Percentiles rank a stretch among this genome's conserved stretches.
These are phyloP conservation scores for Tribolium freemani DNA, from an alignment of 2,888 invertebrate species.

Conservation along the genomic window DNA sequence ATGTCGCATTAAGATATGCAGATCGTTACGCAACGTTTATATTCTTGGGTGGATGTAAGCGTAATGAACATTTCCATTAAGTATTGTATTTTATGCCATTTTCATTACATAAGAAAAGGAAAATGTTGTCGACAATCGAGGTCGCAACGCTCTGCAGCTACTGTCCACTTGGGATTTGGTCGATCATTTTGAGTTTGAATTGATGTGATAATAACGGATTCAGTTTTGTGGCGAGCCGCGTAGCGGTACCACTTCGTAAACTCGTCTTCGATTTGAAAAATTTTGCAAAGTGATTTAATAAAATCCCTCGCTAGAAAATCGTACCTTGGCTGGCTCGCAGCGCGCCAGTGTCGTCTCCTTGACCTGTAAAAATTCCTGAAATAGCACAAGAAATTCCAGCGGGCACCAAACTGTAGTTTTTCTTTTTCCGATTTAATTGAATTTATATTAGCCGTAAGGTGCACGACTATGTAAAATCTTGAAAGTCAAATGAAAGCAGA, in stretches of 20 bases:
- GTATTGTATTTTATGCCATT: slow-evolving; percentile 10
- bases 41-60: slow-evolving; percentile 13
- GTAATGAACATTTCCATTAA: slow-evolving; percentile 12
- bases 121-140: slow-evolving; percentile 11
- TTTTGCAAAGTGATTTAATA: not conserved
- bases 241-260: not conserved
- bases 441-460: slow-evolving; percentile 30
- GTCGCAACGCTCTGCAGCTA: not conserved
- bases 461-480: slow-evolving; percentile 19
- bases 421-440: slow-evolving; percentile 27
- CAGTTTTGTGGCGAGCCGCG: not conserved
- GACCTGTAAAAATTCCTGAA: slow-evolving; percentile 30
- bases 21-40: slow-evolving; percentile 17
- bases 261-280: not conserved
- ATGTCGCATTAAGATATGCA: slow-evolving; percentile 18
- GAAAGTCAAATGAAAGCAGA: slow-evolving; percentile 45
- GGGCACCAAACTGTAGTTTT: slow-evolving; percentile 8
- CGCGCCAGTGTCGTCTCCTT: slow-evolving; percentile 20
- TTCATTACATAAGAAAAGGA: slow-evolving; percentile 25
- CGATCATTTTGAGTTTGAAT: not conserved
- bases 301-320: not conserved
- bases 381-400: slow-evolving; percentile 18
- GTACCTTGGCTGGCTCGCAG: not conserved
- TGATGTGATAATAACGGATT: not conserved
- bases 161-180: not conserved